Evolutionary conservation across 2,113 vertebrate genomes (phyloP), one percentile per base, ranked within the genome.

Genomic region (Corvus cornix): DNA sequence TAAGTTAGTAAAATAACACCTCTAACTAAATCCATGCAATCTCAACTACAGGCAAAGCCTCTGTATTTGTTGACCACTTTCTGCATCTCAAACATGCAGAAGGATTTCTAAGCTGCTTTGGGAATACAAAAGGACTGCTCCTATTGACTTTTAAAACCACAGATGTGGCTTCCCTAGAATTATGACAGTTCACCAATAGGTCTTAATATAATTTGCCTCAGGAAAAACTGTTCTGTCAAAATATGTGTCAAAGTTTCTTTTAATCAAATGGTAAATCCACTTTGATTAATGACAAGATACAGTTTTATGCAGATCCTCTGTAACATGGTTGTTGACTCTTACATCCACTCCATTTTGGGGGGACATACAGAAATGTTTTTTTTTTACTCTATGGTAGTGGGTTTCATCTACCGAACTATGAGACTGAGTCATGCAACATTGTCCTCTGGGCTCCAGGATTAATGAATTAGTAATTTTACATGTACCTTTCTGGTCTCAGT

Each of bases 351-450:
- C 10, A 7, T 58, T 95, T 76, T n/a, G 7, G 19, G n/a, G 12
- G 4, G 10, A 39, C 5, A 30, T 33, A n/a, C 1, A 70, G 28
- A 12, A 58, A 62, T 11, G 4, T 4, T 1, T 37, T 62, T 86
- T 86, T 85, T 35, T 52, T 0, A 35, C 22, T 41, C 22, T 43
- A 2, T 4, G 0, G 31, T 37, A 24, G 5, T 14, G 12, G 5
- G 15, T 56, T 88, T 37, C 30, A 8, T 37, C n/a, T 74, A 31
- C 30, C 33, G 13, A 77, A 23, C 37, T 59, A 9, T 37, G 33
- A 67, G 28, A 37, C 11, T 58, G 44, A 68, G n/a, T 75, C 11
- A 44, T 10, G 16, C 16, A 90, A 62, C 23, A 37, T 7, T 68
- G 16, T 33, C n/a, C 17, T 44, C 60, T 60, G 48, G 31, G 22